Percentiles rank a stretch among this genome's conserved stretches.
Conservation (phyloP, 2,113 vertebrate genomes). For the Micromys minutus region DNA sequence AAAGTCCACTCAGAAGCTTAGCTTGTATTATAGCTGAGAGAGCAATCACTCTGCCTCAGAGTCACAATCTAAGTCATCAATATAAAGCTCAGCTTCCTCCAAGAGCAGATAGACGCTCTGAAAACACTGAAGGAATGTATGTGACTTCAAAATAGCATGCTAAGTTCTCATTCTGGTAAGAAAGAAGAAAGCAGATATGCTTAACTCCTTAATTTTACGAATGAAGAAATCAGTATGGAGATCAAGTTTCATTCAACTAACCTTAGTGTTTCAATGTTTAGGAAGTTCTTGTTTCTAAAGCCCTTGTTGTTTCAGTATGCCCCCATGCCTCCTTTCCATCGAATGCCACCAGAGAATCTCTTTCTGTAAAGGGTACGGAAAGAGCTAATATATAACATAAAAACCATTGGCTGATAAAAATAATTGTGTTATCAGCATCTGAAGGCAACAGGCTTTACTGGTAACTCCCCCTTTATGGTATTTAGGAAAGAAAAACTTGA, state of each 20-base stretch:
- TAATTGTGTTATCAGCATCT: not conserved
- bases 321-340: not conserved
- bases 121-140: not conserved
- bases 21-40: not conserved
- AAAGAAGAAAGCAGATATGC: not conserved
- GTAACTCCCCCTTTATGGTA: not conserved
- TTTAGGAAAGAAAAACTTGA: not conserved
- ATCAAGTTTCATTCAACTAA: slow-evolving; percentile 43
- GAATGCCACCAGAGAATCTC: not conserved
- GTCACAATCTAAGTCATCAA: not conserved
- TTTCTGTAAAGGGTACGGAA: not conserved
- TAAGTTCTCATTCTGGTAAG: not conserved
- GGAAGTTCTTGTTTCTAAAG: slow-evolving; percentile 34
- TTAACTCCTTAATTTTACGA: not conserved
- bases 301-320: not conserved
- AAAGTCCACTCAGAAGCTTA: not conserved
- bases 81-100: not conserved
- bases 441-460: not conserved
- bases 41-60: not conserved
- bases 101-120: not conserved
- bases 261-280: not conserved
- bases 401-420: not conserved
- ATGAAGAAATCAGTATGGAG: not conserved
- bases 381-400: not conserved
- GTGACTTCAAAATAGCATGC: not conserved